These are phyloP conservation scores for Pinna nobilis DNA, from an alignment of 1,140 invertebrate species.

Conservation along the genomic window DNA sequence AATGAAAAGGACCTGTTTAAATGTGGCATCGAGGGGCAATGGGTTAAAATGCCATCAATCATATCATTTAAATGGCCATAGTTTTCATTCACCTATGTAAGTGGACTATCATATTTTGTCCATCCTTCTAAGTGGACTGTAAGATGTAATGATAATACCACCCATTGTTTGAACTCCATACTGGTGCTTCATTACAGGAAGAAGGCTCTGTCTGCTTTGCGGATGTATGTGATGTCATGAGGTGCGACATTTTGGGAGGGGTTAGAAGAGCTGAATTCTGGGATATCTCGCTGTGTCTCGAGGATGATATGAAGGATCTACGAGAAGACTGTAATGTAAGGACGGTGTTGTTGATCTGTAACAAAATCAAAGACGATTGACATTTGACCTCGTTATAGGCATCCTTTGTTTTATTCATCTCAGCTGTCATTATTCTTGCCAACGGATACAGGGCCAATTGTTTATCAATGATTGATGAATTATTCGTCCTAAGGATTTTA, in stretches of 20 bases:
- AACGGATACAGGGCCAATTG: no score
- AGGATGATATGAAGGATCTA: slow-evolving; percentile 66
- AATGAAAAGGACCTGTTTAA: no score
- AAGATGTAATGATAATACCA: background rate
- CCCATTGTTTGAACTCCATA: background rate
- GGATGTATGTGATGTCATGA: slow-evolving; percentile 96
- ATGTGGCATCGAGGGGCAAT: no score
- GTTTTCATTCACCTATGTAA: no score
- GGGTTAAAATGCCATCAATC: no score
- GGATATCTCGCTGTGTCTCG: slow-evolving; percentile 69
- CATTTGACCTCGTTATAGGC: no score
- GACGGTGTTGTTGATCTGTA: background rate
- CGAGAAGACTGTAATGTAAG: slow-evolving; percentile 61
- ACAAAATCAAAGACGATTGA: no score
- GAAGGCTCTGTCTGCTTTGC: slow-evolving; percentile 85
- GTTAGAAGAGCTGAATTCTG: slow-evolving; percentile 61
- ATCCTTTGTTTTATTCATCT: no score
- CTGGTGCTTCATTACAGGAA: background rate
- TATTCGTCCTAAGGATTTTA: background rate
- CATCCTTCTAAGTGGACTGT: no score
- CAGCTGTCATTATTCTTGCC: background rate
- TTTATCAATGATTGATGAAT: no score
- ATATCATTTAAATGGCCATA: no score
- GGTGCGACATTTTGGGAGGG: slow-evolving; percentile 84
- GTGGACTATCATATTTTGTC: no score